phyloP scores from a whole-genome alignment of 1,140 invertebrate species.

The Bacillus rossius region DNA sequence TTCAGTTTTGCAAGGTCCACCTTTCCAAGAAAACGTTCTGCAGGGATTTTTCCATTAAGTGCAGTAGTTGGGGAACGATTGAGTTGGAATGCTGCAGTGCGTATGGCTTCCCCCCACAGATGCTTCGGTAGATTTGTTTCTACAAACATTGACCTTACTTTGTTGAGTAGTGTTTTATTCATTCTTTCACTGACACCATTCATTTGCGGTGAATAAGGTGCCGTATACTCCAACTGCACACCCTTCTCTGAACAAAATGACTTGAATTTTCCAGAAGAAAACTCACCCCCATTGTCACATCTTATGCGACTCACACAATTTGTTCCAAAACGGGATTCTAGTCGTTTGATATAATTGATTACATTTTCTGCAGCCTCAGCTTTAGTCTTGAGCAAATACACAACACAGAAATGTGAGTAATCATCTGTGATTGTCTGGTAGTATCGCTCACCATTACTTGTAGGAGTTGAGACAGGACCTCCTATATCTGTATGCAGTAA shows the following conservation, averaged over 20 bases:
- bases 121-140: constrained; percentile 16
- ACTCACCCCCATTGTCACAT: constrained; percentile 34
- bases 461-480: constrained; percentile 29
- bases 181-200: constrained; percentile 39
- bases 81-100: constrained; percentile 32
- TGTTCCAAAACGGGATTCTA: constrained; percentile 27
- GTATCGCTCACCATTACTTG: constrained; percentile 28
- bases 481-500: constrained; percentile 30
- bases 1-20: constrained; percentile 20
- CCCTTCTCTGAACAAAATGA: constrained; percentile 22
- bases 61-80: constrained; percentile 32
- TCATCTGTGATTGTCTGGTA: constrained; percentile 32
- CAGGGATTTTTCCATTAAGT: constrained; percentile 27
- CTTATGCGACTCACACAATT: constrained; percentile 23
- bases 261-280: constrained; percentile 28
- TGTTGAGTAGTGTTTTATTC: constrained; percentile 37
- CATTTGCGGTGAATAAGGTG: constrained; percentile 34
- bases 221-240: constrained; percentile 26
- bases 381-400: constrained; percentile 38
- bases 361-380: constrained; percentile 27
- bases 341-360: constrained; percentile 28
- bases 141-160: constrained; percentile 27
- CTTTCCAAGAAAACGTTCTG: constrained; percentile 28
- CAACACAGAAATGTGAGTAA: constrained; percentile 19
- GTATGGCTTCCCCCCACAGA: constrained; percentile 35